Conservation (phyloP, 2,888 invertebrate genomes). For the Meloe dianella region DNA sequence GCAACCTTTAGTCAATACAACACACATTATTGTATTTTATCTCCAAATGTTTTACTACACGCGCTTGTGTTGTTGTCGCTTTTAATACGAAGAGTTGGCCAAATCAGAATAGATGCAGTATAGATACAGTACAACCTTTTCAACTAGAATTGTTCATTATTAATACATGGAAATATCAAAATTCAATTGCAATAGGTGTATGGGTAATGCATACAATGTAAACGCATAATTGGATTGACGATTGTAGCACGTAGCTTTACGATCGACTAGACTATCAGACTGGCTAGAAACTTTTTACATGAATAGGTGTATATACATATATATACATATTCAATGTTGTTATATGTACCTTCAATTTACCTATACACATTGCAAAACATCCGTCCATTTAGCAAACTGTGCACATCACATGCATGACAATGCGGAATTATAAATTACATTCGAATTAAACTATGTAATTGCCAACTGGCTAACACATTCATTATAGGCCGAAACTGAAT, state of each 20-base stretch:
- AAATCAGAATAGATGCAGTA: background rate
- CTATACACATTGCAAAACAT: slow-evolving; percentile 51
- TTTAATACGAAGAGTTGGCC: background rate
- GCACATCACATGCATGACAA: slow-evolving; percentile 61
- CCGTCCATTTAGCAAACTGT: slow-evolving; percentile 58
- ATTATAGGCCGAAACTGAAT: slow-evolving; percentile 48
- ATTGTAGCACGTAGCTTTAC: slow-evolving; percentile 40
- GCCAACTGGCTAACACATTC: slow-evolving; percentile 59
- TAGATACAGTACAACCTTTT: background rate
- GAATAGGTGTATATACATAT: too few relatives aligned
- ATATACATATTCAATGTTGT: slow-evolving; percentile 15
- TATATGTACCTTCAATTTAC: slow-evolving; percentile 51
- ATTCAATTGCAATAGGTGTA: background rate
- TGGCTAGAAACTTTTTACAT: slow-evolving; percentile 11
- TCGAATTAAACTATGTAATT: slow-evolving; percentile 63
- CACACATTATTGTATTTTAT: too few relatives aligned
- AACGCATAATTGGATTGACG: slow-evolving; percentile 27
- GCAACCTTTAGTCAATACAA: too few relatives aligned
- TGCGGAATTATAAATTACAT: slow-evolving; percentile 62
- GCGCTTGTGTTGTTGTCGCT: too few relatives aligned
- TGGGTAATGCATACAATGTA: slow-evolving; percentile 22
- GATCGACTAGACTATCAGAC: slow-evolving; percentile 39
- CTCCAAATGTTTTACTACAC: too few relatives aligned
- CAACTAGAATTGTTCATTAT: background rate
- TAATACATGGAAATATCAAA: background rate